These are phyloP conservation scores for Amphipoea lucens DNA, from an alignment of 2,888 invertebrate species.

Conservation along the genomic window DNA sequence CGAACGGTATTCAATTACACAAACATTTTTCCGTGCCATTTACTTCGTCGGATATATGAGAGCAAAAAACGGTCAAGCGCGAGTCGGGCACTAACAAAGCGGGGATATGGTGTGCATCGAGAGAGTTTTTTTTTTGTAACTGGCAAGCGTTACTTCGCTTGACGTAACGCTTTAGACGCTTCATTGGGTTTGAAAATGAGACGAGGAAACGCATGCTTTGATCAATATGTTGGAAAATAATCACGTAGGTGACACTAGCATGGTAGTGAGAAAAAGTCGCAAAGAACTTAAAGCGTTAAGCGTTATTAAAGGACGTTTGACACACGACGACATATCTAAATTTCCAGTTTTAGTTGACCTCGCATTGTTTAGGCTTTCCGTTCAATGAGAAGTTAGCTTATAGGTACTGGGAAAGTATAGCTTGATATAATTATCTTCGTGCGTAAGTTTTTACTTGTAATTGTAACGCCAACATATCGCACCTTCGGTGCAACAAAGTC, in stretches of 20 bases:
- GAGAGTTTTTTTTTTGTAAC: conserved; percentile 42
- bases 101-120: conserved; percentile 48
- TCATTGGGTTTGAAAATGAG: conserved; percentile 46
- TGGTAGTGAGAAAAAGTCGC: background rate
- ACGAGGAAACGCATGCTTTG: conserved; percentile 42
- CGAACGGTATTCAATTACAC: conserved; percentile 67
- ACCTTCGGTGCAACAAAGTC: no score
- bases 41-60: conserved; percentile 64
- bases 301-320: background rate
- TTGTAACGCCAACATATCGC: background rate
- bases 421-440: background rate
- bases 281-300: background rate
- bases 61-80: conserved; percentile 61
- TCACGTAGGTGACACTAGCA: background rate
- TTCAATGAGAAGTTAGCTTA: background rate
- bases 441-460: background rate
- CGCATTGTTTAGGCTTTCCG: background rate
- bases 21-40: conserved; percentile 68
- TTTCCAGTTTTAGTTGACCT: background rate
- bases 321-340: background rate
- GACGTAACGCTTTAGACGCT: conserved; percentile 32
- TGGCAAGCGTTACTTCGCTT: conserved; percentile 27
- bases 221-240: conserved; percentile 33
- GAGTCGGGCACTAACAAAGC: conserved; percentile 41
- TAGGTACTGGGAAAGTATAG: background rate